Evolutionary conservation across 2,888 invertebrate species (phyloP).

Genomic region (Drosophila melanosoma): DNA sequence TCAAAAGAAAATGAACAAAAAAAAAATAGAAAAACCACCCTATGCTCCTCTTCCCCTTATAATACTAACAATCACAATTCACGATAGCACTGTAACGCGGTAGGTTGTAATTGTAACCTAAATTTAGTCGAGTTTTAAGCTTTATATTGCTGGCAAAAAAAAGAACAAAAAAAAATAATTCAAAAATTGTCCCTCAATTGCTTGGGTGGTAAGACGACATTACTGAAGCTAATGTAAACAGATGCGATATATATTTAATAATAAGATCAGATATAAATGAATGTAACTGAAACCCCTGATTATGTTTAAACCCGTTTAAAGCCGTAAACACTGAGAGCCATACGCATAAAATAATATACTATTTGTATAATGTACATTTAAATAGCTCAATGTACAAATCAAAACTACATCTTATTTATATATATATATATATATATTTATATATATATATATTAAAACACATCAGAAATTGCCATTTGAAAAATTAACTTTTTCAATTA

Average conservation of each 20-base stretch:
- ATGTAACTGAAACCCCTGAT: conserved; percentile 36
- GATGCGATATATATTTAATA: conserved; percentile 50
- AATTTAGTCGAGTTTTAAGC: conserved; percentile 62
- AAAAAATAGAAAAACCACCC: conserved; percentile 6
- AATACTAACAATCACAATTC: conserved; percentile 35
- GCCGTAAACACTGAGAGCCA: conserved; percentile 45
- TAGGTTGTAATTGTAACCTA: conserved; percentile 74
- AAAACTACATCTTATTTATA: conserved; percentile 17
- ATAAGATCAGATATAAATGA: conserved; percentile 36
- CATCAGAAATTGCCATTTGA: conserved; percentile 53
- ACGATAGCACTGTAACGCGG: conserved; percentile 50
- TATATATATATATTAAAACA: conserved; percentile 6
- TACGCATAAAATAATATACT: conserved; percentile 27
- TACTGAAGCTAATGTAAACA: conserved; percentile 27
- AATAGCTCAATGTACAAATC: conserved; percentile 37
- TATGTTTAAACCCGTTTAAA: conserved; percentile 31
- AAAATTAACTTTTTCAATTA: conserved; percentile 42
- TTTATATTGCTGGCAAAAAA: conserved; percentile 47
- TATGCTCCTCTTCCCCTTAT: conserved; percentile 2
- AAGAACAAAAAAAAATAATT: neutral
- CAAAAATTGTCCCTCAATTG: conserved; percentile 27
- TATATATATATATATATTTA: conserved; percentile 6
- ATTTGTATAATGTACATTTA: conserved; percentile 24
- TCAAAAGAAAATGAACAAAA: conserved; percentile 13
- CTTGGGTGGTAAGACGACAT: conserved; percentile 21